Conservation (phyloP, 2,797 vertebrate species). For the Cyprinella venusta region DNA sequence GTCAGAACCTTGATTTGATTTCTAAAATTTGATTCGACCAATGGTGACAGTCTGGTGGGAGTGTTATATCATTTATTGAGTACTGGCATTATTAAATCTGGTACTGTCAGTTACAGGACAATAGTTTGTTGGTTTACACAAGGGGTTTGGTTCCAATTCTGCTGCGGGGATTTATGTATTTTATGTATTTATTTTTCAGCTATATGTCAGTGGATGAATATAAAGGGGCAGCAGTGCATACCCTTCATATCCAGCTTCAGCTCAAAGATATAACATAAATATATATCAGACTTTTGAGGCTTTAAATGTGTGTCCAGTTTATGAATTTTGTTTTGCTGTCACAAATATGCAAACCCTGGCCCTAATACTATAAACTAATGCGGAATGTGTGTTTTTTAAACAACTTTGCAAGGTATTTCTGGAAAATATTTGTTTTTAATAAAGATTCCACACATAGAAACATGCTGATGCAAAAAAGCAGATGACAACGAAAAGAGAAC, state of each 20-base stretch:
- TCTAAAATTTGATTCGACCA: background rate
- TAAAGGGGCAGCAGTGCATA: background rate
- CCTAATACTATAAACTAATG: background rate
- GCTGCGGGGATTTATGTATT: background rate
- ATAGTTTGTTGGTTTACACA: background rate
- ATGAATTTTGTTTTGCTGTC: background rate
- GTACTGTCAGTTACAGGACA: background rate
- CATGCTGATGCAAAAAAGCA: background rate
- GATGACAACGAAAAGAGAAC: no score
- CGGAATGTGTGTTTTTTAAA: background rate
- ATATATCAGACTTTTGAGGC: background rate
- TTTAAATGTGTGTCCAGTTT: background rate
- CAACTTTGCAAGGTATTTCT: background rate
- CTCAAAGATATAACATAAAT: background rate
- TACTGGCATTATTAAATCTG: background rate
- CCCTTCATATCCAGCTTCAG: background rate
- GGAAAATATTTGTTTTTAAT: background rate
- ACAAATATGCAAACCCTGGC: background rate
- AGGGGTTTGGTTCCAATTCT: background rate
- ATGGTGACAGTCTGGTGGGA: background rate
- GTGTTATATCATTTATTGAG: background rate
- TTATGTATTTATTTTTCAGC: background rate
- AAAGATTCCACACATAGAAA: background rate
- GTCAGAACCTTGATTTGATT: background rate
- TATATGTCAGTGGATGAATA: background rate